These are phyloP conservation scores for Callaeas wilsoni DNA, from an alignment of 2,113 vertebrate species.

Conservation along the genomic window DNA sequence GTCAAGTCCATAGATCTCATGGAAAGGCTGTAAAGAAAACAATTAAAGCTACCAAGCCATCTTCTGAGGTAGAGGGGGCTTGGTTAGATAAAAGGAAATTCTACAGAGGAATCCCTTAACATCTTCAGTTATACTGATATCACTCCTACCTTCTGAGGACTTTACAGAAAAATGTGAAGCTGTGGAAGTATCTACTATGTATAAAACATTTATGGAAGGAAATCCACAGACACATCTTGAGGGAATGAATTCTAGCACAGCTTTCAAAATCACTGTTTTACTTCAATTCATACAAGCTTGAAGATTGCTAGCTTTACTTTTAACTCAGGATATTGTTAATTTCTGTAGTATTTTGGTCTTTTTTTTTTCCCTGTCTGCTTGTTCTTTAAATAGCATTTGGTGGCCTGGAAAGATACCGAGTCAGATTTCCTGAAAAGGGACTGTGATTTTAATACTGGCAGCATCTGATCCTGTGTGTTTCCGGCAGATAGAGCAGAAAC, in stretches of 20 bases:
- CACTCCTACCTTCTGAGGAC: background rate
- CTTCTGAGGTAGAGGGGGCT: background rate
- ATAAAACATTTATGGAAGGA: background rate
- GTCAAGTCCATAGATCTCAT: background rate
- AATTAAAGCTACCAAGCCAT: background rate
- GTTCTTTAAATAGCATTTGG: conserved; percentile 40
- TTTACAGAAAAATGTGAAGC: background rate
- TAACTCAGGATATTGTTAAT: background rate
- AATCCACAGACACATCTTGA: background rate
- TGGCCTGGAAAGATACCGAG: background rate
- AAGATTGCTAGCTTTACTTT: background rate
- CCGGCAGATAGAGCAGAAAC: conserved; percentile 45
- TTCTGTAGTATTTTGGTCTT: background rate
- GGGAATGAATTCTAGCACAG: background rate
- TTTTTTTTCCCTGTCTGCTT: background rate
- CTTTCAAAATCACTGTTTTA: background rate
- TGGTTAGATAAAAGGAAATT: background rate
- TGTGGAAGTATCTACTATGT: background rate
- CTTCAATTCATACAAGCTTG: background rate
- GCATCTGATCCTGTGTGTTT: conserved; percentile 43
- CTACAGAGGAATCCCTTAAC: background rate
- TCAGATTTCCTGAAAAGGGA: conserved; percentile 50
- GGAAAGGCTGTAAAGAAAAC: background rate
- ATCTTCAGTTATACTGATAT: background rate
- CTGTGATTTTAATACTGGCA: background rate